Evolutionary conservation across 1,140 invertebrate genomes (phyloP).

Genomic region (Mactra quadrangularis): DNA sequence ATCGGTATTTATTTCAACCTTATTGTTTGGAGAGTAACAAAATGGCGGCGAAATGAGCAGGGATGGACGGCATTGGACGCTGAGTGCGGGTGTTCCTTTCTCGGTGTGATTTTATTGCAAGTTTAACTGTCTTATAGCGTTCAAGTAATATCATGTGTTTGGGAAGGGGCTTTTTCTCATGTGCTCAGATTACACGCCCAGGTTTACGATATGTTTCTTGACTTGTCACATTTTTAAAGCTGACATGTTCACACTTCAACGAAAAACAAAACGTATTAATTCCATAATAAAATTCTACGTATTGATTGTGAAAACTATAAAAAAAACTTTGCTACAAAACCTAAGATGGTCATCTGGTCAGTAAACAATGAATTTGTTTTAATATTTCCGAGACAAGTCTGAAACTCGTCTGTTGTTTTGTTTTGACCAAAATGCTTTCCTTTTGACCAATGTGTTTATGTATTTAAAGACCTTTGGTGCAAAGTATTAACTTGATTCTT

Average conservation of each 20-base stretch:
- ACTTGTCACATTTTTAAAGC: too few species aligned
- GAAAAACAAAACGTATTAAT: background rate
- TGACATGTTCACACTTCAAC: background rate
- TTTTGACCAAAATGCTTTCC: too few species aligned
- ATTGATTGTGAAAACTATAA: background rate
- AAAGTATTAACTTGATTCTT: too few species aligned
- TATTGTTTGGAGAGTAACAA: background rate
- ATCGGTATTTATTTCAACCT: constrained; percentile 35
- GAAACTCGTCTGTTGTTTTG: too few species aligned
- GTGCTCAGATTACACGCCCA: constrained; percentile 29
- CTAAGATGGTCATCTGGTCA: too few species aligned
- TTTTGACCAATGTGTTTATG: too few species aligned
- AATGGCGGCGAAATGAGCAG: constrained; percentile 12
- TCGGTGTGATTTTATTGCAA: constrained; percentile 15
- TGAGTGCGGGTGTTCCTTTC: constrained; percentile 27
- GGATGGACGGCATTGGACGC: background rate
- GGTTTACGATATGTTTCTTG: too few species aligned
- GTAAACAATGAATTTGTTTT: too few species aligned
- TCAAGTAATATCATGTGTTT: too few species aligned
- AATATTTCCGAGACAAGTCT: too few species aligned
- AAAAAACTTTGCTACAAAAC: too few species aligned
- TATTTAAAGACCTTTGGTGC: too few species aligned
- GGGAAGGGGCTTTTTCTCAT: background rate
- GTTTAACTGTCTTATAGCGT: background rate
- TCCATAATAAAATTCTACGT: constrained; percentile 19